Evolutionary conservation across 2,888 invertebrate genomes (phyloP).

Genomic region (Steinernema hermaphroditum): DNA sequence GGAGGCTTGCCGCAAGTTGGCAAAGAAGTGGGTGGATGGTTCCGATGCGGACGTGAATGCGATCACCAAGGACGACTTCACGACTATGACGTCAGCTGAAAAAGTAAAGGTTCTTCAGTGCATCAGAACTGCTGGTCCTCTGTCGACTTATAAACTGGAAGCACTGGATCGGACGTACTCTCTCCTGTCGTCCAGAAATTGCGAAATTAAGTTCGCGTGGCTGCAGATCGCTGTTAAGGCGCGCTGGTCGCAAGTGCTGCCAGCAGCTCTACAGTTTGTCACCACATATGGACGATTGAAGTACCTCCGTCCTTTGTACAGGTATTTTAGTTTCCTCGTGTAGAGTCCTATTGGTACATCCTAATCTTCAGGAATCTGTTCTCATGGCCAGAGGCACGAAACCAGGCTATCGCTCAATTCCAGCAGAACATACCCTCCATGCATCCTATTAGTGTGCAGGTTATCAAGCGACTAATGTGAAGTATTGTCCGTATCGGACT

Average conservation of each 20-base stretch:
- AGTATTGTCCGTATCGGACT: neutral
- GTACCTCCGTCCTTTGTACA: constrained; percentile 82
- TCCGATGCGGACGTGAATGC: constrained; percentile 67
- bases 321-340: constrained; percentile 36
- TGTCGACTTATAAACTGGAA: constrained; percentile 69
- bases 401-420: constrained; percentile 55
- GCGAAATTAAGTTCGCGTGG: constrained; percentile 76
- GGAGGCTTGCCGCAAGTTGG: constrained; percentile 73
- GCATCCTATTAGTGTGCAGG: constrained; percentile 61
- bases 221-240: constrained; percentile 72
- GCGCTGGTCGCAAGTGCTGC: constrained; percentile 75
- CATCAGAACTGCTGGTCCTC: constrained; percentile 21
- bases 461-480: constrained; percentile 40
- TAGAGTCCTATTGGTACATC: neutral
- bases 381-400: constrained; percentile 50
- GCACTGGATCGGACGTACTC: constrained; percentile 75
- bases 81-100: constrained; percentile 37
- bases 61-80: constrained; percentile 61
- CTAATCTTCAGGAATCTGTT: constrained; percentile 50
- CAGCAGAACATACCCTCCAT: constrained; percentile 50
- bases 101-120: constrained; percentile 44
- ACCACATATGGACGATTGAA: constrained; percentile 87
- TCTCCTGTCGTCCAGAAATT: constrained; percentile 75
- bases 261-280: constrained; percentile 77
- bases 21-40: constrained; percentile 71